Evolutionary conservation across 2,888 invertebrate genomes (phyloP).

Genomic region (Crioceris asparagi): DNA sequence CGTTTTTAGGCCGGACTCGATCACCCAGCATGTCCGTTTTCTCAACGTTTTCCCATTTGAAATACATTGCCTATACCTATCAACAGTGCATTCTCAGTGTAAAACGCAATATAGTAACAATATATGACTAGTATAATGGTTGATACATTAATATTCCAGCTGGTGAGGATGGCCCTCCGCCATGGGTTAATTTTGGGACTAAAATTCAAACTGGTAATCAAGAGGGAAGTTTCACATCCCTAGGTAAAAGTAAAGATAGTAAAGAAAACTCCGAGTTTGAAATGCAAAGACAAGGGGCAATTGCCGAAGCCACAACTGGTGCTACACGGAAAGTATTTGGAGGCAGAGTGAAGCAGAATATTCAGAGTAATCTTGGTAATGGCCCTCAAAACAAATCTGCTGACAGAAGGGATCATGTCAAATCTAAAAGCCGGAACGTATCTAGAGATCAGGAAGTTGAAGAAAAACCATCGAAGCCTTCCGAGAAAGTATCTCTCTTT

Average conservation of each 20-base stretch:
- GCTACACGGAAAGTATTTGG: constrained; percentile 44
- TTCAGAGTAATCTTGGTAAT: constrained; percentile 16
- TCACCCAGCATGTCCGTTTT: no score
- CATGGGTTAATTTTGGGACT: constrained; percentile 87
- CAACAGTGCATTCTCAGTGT: no score
- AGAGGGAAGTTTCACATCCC: constrained; percentile 59
- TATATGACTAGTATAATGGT: no score
- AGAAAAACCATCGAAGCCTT: constrained; percentile 56
- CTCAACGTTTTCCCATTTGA: no score
- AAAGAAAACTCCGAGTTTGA: constrained; percentile 74
- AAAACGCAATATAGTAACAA: no score
- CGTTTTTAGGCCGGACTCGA: no score
- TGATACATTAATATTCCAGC: constrained; percentile 37
- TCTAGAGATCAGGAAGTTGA: constrained; percentile 41
- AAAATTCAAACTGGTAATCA: constrained; percentile 49
- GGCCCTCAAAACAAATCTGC: constrained; percentile 7
- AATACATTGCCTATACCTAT: no score
- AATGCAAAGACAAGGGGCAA: constrained; percentile 78
- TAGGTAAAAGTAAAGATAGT: constrained; percentile 48
- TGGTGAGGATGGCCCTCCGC: constrained; percentile 71
- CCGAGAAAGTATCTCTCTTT: constrained; percentile 69
- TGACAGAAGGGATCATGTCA: constrained; percentile 11
- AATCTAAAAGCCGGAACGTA: constrained; percentile 2
- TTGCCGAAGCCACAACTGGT: constrained; percentile 66
- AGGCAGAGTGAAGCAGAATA: constrained; percentile 40